These are phyloP conservation scores for Petrolisthes manimaculis DNA, from an alignment of 2,888 invertebrate species.

Conservation along the genomic window DNA sequence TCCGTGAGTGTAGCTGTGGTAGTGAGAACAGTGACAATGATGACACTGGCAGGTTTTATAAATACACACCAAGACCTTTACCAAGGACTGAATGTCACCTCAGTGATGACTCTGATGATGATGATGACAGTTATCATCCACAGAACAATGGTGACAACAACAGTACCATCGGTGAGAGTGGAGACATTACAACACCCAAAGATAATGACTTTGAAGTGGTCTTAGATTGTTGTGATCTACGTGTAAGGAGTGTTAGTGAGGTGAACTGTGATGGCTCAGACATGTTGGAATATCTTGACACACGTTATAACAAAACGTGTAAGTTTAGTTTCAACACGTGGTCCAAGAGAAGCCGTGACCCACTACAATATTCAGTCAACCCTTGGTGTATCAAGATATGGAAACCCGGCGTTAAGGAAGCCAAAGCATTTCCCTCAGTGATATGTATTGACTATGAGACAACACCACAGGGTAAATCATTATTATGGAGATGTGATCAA, in stretches of 20 bases:
- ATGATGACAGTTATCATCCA: neutral
- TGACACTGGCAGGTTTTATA: neutral
- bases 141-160: neutral
- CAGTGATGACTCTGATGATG: neutral
- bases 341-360: neutral
- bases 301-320: conserved; percentile 23
- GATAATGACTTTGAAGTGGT: conserved; percentile 61
- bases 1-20: conserved; percentile 36
- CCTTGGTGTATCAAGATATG: conserved; percentile 67
- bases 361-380: conserved; percentile 64
- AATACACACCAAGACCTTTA: neutral
- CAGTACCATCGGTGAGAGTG: neutral
- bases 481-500: conserved; percentile 66
- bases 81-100: neutral
- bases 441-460: conserved; percentile 67
- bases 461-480: conserved; percentile 60
- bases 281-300: conserved; percentile 30
- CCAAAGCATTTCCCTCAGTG: conserved; percentile 64
- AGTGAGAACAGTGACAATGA: neutral
- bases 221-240: conserved; percentile 65
- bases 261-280: conserved; percentile 28
- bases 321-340: conserved; percentile 26
- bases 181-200: neutral
- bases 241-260: conserved; percentile 56
- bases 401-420: conserved; percentile 35